Conservation (phyloP, 2,113 vertebrate species). For the Oreamnos americanus region DNA sequence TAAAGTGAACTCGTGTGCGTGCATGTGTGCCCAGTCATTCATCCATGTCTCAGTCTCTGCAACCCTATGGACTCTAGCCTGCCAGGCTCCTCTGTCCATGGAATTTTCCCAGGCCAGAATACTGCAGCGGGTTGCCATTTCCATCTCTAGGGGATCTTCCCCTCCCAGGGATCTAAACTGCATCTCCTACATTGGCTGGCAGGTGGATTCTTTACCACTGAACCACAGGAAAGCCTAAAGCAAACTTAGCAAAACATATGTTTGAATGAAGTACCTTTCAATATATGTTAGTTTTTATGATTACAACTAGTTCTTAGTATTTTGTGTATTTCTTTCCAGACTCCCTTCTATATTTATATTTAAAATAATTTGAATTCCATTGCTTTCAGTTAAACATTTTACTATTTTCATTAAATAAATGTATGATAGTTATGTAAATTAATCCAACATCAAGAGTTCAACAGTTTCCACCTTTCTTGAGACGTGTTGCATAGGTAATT, state of each 20-base stretch:
- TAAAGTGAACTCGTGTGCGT: background rate
- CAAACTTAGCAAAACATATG: background rate
- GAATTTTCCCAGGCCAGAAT: background rate
- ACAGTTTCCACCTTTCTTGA: background rate
- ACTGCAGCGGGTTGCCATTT: background rate
- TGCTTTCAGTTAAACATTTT: background rate
- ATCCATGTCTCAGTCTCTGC: background rate
- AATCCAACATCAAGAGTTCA: background rate
- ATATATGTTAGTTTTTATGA: background rate
- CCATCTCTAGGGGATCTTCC: background rate
- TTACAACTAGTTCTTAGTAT: background rate
- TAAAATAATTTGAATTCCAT: background rate
- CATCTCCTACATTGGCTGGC: background rate
- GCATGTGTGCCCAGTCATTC: background rate
- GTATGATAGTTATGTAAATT: constrained; percentile 2
- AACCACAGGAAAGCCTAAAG: background rate
- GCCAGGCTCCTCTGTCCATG: background rate
- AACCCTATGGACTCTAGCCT: background rate
- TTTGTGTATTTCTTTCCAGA: background rate
- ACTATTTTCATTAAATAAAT: background rate
- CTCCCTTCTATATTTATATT: background rate
- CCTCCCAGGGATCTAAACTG: background rate
- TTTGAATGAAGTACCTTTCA: background rate
- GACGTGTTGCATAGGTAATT: background rate
- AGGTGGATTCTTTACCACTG: background rate